Evolutionary conservation across 1,140 invertebrate species (phyloP).

Genomic region (Lepidurus apus): DNA sequence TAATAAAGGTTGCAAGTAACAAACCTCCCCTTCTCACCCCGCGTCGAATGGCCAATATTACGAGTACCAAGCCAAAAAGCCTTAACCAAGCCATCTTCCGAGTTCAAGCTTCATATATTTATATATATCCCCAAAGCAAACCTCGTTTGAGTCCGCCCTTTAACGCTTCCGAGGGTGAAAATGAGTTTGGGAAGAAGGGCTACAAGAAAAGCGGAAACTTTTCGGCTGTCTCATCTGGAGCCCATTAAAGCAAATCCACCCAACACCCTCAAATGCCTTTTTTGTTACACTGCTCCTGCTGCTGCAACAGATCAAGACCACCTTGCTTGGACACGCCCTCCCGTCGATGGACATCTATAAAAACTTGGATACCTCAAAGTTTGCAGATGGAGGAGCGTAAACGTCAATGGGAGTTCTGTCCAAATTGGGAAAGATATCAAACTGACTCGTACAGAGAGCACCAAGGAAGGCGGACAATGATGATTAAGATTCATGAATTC

Average conservation of each 20-base stretch:
- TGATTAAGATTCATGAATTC: constrained; percentile 10
- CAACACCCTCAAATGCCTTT: background rate
- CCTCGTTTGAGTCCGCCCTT: background rate
- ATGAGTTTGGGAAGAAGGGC: constrained; percentile 17
- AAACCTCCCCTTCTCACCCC: constrained; percentile 3
- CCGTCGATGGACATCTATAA: no score
- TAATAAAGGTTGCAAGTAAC: background rate
- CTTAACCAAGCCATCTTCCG: background rate
- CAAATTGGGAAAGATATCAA: background rate
- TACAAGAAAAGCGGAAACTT: constrained; percentile 13
- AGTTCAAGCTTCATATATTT: background rate
- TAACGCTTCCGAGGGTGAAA: background rate
- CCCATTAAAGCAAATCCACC: background rate
- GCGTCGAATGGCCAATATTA: constrained; percentile 7
- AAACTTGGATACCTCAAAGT: no score
- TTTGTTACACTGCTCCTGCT: background rate
- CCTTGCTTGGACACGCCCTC: background rate
- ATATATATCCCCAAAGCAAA: constrained; percentile 1
- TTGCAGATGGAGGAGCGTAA: no score
- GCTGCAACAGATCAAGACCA: background rate
- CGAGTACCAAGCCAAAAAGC: background rate
- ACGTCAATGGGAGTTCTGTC: background rate
- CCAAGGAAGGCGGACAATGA: background rate
- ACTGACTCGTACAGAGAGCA: background rate
- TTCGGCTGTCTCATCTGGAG: background rate